Conservation (phyloP, 2,797 vertebrate genomes). For the Oreonectes daqikongensis region DNA sequence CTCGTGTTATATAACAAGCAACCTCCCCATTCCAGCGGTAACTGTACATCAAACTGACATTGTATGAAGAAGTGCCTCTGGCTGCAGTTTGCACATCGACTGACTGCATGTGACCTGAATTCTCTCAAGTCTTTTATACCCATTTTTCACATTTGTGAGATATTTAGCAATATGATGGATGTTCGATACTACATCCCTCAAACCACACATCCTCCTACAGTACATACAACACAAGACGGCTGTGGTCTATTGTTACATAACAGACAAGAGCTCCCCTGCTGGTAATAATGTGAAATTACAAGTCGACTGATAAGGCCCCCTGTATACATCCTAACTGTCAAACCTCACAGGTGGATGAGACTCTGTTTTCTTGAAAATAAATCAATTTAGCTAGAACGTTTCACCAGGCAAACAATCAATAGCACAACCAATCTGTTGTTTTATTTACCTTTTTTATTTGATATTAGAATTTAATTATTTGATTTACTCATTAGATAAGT, state of each 20-base stretch:
- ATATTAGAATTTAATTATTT: background rate
- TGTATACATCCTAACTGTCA: background rate
- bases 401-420: too few relatives aligned
- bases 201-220: background rate
- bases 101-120: background rate
- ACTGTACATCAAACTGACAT: slow-evolving; percentile 15
- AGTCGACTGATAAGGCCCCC: background rate
- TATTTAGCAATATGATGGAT: slow-evolving; percentile 41
- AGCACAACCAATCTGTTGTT: too few relatives aligned
- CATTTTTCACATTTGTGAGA: slow-evolving; percentile 35
- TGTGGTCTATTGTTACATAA: slow-evolving; percentile 1
- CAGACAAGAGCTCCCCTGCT: slow-evolving; percentile 43
- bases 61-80: slow-evolving; percentile 11
- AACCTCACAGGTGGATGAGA: slow-evolving; percentile 1
- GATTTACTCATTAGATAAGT: background rate
- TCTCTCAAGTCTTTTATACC: background rate
- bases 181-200: slow-evolving; percentile 4
- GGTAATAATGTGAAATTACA: slow-evolving; percentile 23
- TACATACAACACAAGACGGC: slow-evolving; percentile 1
- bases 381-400: too few relatives aligned
- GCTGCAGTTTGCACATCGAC: slow-evolving; percentile 5
- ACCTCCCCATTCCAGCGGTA: background rate
- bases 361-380: slow-evolving; percentile 12
- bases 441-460: background rate
- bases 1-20: slow-evolving; percentile 7